Evolutionary conservation across 2,888 invertebrate genomes (phyloP).

Genomic region (Bugula neritina): DNA sequence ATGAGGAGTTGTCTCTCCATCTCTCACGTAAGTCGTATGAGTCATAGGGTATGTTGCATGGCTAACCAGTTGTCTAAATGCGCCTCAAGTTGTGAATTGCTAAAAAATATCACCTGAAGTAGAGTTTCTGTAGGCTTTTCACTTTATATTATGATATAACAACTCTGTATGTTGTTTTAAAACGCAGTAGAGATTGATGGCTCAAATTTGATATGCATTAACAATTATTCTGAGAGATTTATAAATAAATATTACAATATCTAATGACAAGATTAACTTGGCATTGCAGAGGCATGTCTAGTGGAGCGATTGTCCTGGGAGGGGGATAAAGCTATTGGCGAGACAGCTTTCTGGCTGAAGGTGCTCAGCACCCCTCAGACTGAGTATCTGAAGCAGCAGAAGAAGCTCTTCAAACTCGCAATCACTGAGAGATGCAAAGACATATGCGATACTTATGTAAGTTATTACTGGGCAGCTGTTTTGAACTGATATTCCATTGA

Average conservation of each 20-base stretch:
- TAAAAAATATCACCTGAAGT: too few relatives aligned
- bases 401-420: constrained; percentile 24
- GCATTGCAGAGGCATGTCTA: constrained; percentile 17
- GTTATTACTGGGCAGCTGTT: not conserved
- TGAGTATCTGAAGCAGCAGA: constrained; percentile 23
- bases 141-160: too few relatives aligned
- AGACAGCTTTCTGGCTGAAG: constrained; percentile 23
- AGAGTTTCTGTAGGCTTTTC: too few relatives aligned
- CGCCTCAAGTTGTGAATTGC: too few relatives aligned
- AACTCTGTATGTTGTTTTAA: too few relatives aligned
- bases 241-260: too few relatives aligned
- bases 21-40: constrained; percentile 15
- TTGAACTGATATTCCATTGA: not conserved
- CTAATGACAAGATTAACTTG: not conserved
- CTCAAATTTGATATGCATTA: too few relatives aligned
- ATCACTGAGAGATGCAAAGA: constrained; percentile 15
- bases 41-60: too few relatives aligned
- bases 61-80: too few relatives aligned
- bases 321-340: constrained; percentile 18
- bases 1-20: constrained; percentile 18
- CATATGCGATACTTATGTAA: constrained; percentile 2
- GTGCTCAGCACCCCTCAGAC: constrained; percentile 12
- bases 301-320: constrained; percentile 10
- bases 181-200: too few relatives aligned
- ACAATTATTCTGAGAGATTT: too few relatives aligned